These are phyloP conservation scores for Keiferia lycopersicella DNA, from an alignment of 2,888 invertebrate genomes.

Conservation along the genomic window DNA sequence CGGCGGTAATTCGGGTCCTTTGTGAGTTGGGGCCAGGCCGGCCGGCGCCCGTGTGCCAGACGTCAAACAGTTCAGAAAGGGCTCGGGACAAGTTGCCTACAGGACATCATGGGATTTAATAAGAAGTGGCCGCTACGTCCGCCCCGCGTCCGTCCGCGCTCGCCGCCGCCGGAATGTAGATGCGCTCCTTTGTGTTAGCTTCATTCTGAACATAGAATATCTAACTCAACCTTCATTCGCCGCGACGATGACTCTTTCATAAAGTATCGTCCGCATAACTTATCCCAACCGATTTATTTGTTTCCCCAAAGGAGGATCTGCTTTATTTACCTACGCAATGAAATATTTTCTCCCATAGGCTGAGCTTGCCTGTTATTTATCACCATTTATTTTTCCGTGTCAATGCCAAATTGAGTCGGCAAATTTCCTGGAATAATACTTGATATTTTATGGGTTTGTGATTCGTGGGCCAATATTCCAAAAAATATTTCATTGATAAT, in stretches of 20 bases:
- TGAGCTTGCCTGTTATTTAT: conserved; percentile 40
- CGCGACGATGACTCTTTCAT: conserved; percentile 51
- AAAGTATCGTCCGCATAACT: conserved; percentile 56
- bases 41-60: conserved; percentile 42
- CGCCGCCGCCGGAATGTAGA: conserved; percentile 52
- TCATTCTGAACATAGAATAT: conserved; percentile 40
- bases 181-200: conserved; percentile 52
- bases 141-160: conserved; percentile 31
- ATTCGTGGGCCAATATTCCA: neutral
- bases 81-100: conserved; percentile 40
- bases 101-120: conserved; percentile 55
- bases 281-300: conserved; percentile 57
- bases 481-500: neutral
- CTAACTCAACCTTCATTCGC: conserved; percentile 49
- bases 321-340: conserved; percentile 38
- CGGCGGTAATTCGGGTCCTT: conserved; percentile 60
- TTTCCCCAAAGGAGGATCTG: conserved; percentile 32
- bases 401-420: conserved; percentile 8
- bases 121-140: conserved; percentile 41
- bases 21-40: conserved; percentile 44
- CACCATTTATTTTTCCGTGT: conserved; percentile 36
- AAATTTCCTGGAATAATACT: neutral
- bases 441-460: conserved; percentile 31
- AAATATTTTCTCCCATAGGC: conserved; percentile 33
- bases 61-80: conserved; percentile 44